Conservation (phyloP, 2,888 invertebrate species). For the Halictus ligatus region DNA sequence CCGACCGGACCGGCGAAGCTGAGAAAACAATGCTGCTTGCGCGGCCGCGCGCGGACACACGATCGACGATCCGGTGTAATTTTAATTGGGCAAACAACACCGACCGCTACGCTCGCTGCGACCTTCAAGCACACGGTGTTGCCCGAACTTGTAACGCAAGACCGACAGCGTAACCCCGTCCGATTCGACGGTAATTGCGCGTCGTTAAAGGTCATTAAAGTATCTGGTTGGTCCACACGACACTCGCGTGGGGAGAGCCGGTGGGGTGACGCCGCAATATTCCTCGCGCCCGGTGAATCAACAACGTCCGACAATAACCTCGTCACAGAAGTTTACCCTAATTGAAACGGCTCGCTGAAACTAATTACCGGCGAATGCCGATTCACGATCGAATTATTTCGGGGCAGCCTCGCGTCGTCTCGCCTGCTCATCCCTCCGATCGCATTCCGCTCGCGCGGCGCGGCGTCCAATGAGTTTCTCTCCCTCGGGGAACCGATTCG, state of each 20-base stretch:
- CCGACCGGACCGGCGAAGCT: background rate
- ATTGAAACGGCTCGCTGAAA: constrained; percentile 57
- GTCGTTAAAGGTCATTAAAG: constrained; percentile 83
- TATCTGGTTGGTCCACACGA: constrained; percentile 80
- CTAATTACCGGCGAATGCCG: constrained; percentile 55
- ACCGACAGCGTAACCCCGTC: constrained; percentile 74
- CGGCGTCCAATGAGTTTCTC: constrained; percentile 27
- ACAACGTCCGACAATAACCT: constrained; percentile 65
- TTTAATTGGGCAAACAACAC: constrained; percentile 78
- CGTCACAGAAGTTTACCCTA: constrained; percentile 66
- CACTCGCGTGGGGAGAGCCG: constrained; percentile 62
- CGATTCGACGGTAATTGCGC: constrained; percentile 81
- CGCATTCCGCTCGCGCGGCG: constrained; percentile 11
- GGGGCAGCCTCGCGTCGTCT: background rate
- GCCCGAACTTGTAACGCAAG: constrained; percentile 72
- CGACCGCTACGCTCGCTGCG: constrained; percentile 50
- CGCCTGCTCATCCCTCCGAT: constrained; percentile 37
- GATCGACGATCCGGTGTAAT: constrained; percentile 34
- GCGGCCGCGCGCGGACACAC: background rate
- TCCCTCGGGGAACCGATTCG: background rate
- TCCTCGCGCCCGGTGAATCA: constrained; percentile 62
- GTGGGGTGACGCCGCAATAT: constrained; percentile 48
- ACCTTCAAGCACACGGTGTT: constrained; percentile 28
- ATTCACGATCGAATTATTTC: constrained; percentile 50
- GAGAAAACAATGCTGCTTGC: background rate